phyloP scores from a whole-genome alignment of 1,140 invertebrate genomes.

The Protaetia brevitarsis region DNA sequence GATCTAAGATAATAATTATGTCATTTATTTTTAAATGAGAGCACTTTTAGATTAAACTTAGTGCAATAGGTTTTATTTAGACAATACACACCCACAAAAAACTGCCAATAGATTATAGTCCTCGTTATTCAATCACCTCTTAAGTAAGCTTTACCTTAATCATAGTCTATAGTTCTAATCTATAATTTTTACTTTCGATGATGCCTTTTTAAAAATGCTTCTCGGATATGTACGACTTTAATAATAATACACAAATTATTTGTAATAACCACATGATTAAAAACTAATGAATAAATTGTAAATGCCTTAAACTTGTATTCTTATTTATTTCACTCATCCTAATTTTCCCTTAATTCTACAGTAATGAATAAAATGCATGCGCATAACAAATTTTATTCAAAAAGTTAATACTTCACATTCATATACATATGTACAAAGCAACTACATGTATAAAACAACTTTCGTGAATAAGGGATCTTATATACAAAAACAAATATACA shows the following conservation, averaged over 20 bases:
- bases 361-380: neutral
- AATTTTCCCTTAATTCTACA: neutral
- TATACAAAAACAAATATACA: slow-evolving; percentile 16
- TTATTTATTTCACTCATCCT: neutral
- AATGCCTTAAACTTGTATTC: neutral
- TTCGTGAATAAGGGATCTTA: slow-evolving; percentile 3
- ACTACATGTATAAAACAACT: slow-evolving; percentile 13
- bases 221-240: no score
- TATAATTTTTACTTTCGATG: no score
- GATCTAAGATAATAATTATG: neutral
- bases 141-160: neutral
- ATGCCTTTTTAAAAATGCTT: no score
- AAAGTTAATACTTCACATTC: slow-evolving; percentile 18
- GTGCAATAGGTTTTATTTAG: neutral
- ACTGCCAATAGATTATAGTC: neutral
- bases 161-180: neutral
- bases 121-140: neutral
- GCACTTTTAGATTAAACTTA: neutral
- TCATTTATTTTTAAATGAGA: neutral
- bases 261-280: neutral
- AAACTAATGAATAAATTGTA: slow-evolving; percentile 8
- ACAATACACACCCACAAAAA: neutral
- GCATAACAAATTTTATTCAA: slow-evolving; percentile 17
- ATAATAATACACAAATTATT: neutral
- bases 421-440: slow-evolving; percentile 17